Evolutionary conservation across 2,888 invertebrate genomes (phyloP), one percentile per base, ranked within the genome.

Genomic region (Agonopterix subpropinquella): DNA sequence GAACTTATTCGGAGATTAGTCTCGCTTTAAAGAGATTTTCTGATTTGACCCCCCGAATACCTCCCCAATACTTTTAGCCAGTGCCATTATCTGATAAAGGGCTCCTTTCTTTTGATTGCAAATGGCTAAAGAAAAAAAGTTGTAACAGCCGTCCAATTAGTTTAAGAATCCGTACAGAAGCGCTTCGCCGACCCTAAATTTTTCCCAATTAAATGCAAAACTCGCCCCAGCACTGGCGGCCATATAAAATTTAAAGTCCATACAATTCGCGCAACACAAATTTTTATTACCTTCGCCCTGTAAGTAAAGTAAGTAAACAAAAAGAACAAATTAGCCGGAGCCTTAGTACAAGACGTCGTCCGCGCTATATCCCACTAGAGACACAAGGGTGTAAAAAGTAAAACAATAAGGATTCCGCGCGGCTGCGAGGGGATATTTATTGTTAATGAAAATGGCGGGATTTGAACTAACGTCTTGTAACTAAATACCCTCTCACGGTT

Each of bases 401-500:
- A 86, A 86, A 88, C 87, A 87, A 88, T 87, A 85, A 85, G 86
- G 84, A 88, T 83, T 84, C 84, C 70, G 78, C 77, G 81, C 81
- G 80, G 81, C 81, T 80, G 83, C 82, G 70, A 71, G 78, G 76
- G 83, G 84, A 89, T 89, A 89, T 89, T 89, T 89, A 89, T 89
- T 89, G 89, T 89, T 88, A 89, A 89, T 89, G 89, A 87, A 89
- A 89, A 87, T 81, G 81, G 85, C 80, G 73, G 88, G 88, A 88
- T 88, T 89, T 89, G 78, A 89, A 87, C 87, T 84, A 88, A 88
- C 88, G 88, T 89, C 89, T 89, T 89, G 88, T 86, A 86, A 86
- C 89, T 88, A 86, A 87, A 87, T 86, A 80, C 89, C 84, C 86
- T 81, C 87, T 84, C 84, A 86, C 87, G 85, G 85, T 83, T 89